Evolutionary conservation across 2,113 vertebrate genomes (phyloP), one percentile per base, ranked within the genome.

Genomic region (Osmerus eperlanus): DNA sequence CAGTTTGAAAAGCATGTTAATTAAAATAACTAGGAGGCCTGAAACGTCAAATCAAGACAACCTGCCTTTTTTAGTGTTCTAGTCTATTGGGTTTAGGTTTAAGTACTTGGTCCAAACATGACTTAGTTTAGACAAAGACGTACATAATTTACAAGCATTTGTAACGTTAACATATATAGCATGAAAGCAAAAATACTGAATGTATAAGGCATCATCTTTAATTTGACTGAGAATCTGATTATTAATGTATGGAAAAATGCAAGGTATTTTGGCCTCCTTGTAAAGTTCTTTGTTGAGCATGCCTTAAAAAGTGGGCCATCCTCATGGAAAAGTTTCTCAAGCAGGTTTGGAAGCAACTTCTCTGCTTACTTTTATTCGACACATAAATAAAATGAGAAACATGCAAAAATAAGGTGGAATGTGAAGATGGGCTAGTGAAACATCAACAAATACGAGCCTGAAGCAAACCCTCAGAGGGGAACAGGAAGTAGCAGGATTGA

Each of bases 401-500:
- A 78, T 51, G 71, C 71, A 86, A 68, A 86, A 88, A 84, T 82
- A 78, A 86, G 65, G 68, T 75, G 71, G 73, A 85, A 80, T 63
- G 78, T 77, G 72, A 71, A 65, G 77, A 76, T 14, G 62, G 71
- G 82, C 83, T 14, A 60, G 56, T 61, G 81, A 82, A 69, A 80
- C 77, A 72, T 75, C 66, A 70, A 64, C 78, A 83, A 79, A 84
- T 68, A 83, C 66, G 69, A 75, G 74, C 76, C 73, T 67, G 65
- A 68, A 78, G 74, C 56, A 65, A 19, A 77, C 77, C 75, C 79
- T 23, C 67, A 72, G 75, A 82, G 79, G 19, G 83, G 16, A 77
- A 72, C 77, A 71, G 78, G 67, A 78, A 70, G 62, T 67, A 71
- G 60, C 60, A 62, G 63, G 75, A 78, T 76, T 78, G 79, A 84